Evolutionary conservation across 2,888 invertebrate species (phyloP).

Genomic region (Drepana falcataria): DNA sequence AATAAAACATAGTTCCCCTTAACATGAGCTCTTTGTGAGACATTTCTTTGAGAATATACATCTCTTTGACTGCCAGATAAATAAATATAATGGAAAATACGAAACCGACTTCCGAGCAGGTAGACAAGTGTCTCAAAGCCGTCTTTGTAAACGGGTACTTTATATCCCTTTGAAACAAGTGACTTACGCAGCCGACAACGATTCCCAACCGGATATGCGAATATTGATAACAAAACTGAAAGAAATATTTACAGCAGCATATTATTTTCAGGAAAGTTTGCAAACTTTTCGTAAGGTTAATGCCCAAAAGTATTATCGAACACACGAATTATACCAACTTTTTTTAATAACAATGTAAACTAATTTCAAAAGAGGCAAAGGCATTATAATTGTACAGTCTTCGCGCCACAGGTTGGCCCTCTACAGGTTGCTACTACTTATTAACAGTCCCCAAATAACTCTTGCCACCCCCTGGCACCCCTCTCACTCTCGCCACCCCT

Average conservation of each 20-base stretch:
- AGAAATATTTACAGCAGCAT: background rate
- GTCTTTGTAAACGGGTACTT: no score
- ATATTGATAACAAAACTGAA: no score
- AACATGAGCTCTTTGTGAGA: no score
- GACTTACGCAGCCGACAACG: no score
- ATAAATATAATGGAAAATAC: no score
- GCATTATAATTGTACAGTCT: constrained; percentile 16
- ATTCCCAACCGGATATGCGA: no score
- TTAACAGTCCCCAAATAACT: constrained; percentile 45
- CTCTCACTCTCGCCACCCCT: constrained; percentile 6
- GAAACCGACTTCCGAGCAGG: no score
- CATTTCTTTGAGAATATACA: no score
- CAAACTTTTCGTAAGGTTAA: background rate
- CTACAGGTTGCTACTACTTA: constrained; percentile 58
- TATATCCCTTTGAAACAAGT: no score
- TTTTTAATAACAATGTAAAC: background rate
- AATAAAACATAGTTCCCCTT: no score
- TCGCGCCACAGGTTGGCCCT: constrained; percentile 45
- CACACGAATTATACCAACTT: background rate
- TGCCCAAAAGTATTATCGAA: background rate
- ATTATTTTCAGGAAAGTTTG: background rate
- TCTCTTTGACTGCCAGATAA: no score
- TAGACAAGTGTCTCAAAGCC: no score
- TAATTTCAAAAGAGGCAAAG: background rate
- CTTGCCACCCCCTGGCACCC: constrained; percentile 13